Conservation (phyloP, 2,888 invertebrate species). For the Chrysolina haemoptera region DNA sequence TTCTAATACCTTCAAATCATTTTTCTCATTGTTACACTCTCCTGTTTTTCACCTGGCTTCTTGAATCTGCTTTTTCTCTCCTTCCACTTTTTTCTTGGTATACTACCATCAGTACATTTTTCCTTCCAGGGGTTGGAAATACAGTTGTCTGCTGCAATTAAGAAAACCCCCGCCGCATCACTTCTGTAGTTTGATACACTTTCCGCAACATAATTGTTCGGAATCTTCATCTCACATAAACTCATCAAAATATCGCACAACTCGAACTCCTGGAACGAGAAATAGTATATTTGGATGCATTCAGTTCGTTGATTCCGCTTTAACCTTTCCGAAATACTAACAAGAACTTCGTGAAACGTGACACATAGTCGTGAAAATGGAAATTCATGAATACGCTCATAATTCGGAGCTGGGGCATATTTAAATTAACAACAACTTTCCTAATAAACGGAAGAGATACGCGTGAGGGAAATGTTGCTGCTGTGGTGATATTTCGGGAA, state of each 20-base stretch:
- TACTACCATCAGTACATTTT: too few species aligned
- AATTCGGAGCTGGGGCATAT: constrained; percentile 26
- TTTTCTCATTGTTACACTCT: too few species aligned
- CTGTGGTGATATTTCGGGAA: too few species aligned
- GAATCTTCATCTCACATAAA: background rate
- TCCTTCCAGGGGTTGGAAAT: too few species aligned
- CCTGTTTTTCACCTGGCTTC: too few species aligned
- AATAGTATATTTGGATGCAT: constrained; percentile 20
- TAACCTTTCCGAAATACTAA: constrained; percentile 26
- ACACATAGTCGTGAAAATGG: constrained; percentile 16
- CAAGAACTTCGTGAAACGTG: constrained; percentile 31
- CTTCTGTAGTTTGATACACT: too few species aligned
- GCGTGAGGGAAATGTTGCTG: background rate
- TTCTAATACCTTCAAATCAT: too few species aligned
- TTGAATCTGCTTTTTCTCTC: too few species aligned
- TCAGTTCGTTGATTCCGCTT: constrained; percentile 14
- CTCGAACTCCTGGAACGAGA: constrained; percentile 16
- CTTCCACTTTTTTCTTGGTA: too few species aligned
- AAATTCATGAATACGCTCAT: constrained; percentile 31
- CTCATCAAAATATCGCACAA: constrained; percentile 8
- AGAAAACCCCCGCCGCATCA: too few species aligned
- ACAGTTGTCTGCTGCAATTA: too few species aligned
- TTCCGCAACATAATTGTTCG: background rate
- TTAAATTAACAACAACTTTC: constrained; percentile 21
- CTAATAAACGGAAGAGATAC: constrained; percentile 20